Percentiles rank a stretch among this genome's conserved stretches.
Evolutionary conservation across 1,140 invertebrate species (phyloP).

Genomic region (Leguminivora glycinivorella): DNA sequence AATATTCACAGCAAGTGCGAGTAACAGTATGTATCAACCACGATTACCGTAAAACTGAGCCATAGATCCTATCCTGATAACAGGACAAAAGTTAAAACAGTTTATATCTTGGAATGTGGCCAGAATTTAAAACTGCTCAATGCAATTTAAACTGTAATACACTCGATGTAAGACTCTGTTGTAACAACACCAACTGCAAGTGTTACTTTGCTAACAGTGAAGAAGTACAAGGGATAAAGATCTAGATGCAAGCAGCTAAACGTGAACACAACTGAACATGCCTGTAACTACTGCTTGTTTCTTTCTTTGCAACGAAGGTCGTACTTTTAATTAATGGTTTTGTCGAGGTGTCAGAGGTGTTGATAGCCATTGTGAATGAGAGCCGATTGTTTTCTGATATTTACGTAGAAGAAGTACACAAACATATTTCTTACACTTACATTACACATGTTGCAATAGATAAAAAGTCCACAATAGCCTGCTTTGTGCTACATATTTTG

Average conservation of each 20-base stretch:
- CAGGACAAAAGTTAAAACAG: slow-evolving; percentile 66
- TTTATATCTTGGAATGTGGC: slow-evolving; percentile 38
- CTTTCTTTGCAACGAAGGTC: slow-evolving; percentile 2
- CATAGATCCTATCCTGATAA: slow-evolving; percentile 63
- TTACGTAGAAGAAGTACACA: not conserved
- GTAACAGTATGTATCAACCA: slow-evolving; percentile 42
- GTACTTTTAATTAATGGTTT: slow-evolving; percentile 40
- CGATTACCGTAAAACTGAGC: slow-evolving; percentile 67
- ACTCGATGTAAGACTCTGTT: slow-evolving; percentile 21
- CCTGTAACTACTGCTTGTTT: slow-evolving; percentile 52
- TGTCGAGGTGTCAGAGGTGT: slow-evolving; percentile 26
- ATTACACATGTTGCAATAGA: not conserved
- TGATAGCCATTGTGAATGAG: slow-evolving; percentile 19
- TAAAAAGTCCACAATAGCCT: not conserved
- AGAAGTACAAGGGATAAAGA: slow-evolving; percentile 58
- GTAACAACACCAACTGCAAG: not conserved
- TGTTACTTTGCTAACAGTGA: slow-evolving; percentile 41
- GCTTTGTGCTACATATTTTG: not conserved
- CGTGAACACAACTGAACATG: slow-evolving; percentile 55
- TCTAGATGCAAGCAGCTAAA: slow-evolving; percentile 52
- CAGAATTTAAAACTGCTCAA: slow-evolving; percentile 33
- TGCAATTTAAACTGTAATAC: slow-evolving; percentile 36
- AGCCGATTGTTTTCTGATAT: slow-evolving; percentile 8
- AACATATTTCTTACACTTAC: not conserved
- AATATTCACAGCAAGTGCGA: slow-evolving; percentile 45